Conservation (phyloP, 2,797 vertebrate species). For the Paratrypauchen microcephalus region DNA sequence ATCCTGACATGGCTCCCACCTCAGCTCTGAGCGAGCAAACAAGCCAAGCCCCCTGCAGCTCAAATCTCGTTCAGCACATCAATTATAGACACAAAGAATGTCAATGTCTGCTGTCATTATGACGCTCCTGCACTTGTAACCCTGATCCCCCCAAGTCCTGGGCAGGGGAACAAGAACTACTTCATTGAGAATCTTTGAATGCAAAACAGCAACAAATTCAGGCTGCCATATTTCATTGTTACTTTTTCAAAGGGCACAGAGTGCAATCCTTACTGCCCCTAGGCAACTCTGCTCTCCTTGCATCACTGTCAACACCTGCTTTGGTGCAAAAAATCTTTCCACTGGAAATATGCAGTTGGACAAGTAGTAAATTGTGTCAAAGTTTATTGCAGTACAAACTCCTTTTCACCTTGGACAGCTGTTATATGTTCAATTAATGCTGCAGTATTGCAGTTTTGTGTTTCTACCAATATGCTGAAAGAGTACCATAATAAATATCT, state of each 20-base stretch:
- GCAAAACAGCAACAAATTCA: background rate
- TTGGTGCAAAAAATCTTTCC: conserved; percentile 27
- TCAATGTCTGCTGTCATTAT: background rate
- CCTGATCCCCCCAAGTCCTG: background rate
- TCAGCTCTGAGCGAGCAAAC: conserved; percentile 42
- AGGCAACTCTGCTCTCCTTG: conserved; percentile 15
- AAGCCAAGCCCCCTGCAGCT: conserved; percentile 19
- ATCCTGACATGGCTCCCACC: conserved; percentile 40
- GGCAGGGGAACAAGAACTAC: conserved; percentile 1
- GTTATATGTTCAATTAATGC: background rate
- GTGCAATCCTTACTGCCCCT: conserved; percentile 19
- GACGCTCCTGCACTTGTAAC: background rate
- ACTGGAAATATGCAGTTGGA: conserved; percentile 6
- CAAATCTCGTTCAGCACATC: conserved; percentile 23
- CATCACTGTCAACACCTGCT: conserved; percentile 16
- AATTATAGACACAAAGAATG: conserved; percentile 18
- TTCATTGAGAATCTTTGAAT: background rate
- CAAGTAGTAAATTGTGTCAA: background rate
- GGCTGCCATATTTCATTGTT: background rate
- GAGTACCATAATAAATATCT: conserved; percentile 4
- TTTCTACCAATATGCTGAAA: background rate
- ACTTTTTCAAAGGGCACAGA: conserved; percentile 4
- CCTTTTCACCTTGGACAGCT: background rate
- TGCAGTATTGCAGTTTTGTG: background rate
- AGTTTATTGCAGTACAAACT: background rate